Evolutionary conservation across 2,888 invertebrate genomes (phyloP).

Genomic region (Cinara cedri): DNA sequence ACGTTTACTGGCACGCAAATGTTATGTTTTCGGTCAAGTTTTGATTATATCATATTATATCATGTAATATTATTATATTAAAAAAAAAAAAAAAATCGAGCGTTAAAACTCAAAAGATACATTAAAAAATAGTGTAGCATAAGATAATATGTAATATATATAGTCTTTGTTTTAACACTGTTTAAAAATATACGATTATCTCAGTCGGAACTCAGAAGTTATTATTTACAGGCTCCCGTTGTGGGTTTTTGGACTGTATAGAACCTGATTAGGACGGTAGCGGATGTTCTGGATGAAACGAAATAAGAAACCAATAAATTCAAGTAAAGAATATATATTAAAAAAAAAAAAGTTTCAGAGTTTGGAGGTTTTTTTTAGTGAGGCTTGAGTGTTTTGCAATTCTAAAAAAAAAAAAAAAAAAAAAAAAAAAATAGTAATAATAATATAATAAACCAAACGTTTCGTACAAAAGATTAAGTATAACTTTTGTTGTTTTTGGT

Average conservation of each 20-base stretch:
- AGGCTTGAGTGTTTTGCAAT: slow-evolving; percentile 56
- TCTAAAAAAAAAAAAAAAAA: slow-evolving; percentile 47
- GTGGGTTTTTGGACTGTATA: slow-evolving; percentile 45
- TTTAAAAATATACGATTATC: slow-evolving; percentile 45
- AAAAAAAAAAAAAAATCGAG: neutral
- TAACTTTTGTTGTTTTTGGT: slow-evolving; percentile 34
- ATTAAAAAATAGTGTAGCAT: slow-evolving; percentile 4
- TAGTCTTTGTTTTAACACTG: slow-evolving; percentile 28
- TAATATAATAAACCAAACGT: slow-evolving; percentile 42
- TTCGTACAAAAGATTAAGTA: slow-evolving; percentile 39
- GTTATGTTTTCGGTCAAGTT: slow-evolving; percentile 45
- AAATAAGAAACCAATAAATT: slow-evolving; percentile 45
- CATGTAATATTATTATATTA: slow-evolving; percentile 17
- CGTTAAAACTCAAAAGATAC: too few species aligned
- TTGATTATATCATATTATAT: slow-evolving; percentile 10
- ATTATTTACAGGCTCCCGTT: slow-evolving; percentile 54
- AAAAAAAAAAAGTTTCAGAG: slow-evolving; percentile 40
- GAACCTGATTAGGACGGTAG: slow-evolving; percentile 55
- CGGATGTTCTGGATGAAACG: slow-evolving; percentile 55
- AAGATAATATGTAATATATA: slow-evolving; percentile 13
- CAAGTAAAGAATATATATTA: slow-evolving; percentile 55
- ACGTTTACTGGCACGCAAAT: slow-evolving; percentile 34
- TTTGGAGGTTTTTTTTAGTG: slow-evolving; percentile 57
- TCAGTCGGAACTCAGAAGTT: slow-evolving; percentile 37
- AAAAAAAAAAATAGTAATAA: too few species aligned